Conservation (phyloP, 2,113 vertebrate species). For the Paraplagusia blochii region DNA sequence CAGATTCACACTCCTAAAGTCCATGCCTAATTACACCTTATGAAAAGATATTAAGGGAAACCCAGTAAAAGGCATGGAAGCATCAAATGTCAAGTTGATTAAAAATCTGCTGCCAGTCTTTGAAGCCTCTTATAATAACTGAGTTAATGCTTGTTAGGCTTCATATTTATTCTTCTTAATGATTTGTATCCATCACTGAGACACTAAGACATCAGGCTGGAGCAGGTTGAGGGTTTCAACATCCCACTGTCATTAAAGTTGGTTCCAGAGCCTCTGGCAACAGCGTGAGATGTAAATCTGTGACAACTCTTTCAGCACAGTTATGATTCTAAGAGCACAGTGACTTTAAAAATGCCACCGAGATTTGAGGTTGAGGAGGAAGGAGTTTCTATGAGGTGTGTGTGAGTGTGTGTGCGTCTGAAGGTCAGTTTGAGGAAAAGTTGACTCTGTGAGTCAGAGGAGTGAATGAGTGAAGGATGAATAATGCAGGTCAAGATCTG, state of each 20-base stretch:
- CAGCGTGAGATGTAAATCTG: constrained; percentile 14
- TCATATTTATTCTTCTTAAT: constrained; percentile 36
- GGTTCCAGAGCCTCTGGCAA: background rate
- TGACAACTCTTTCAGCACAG: constrained; percentile 48
- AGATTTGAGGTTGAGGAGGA: constrained; percentile 12
- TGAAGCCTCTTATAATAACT: constrained; percentile 31
- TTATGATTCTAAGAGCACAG: constrained; percentile 30
- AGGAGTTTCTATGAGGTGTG: constrained; percentile 45
- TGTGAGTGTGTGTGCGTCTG: constrained; percentile 33
- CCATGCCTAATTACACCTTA: constrained; percentile 51
- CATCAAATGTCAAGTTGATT: constrained; percentile 65
- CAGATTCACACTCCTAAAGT: constrained; percentile 35
- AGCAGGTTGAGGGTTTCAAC: background rate
- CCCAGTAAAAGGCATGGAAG: constrained; percentile 50
- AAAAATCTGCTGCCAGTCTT: constrained; percentile 42
- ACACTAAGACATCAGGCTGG: background rate
- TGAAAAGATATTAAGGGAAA: constrained; percentile 51
- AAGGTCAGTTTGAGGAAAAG: constrained; percentile 49
- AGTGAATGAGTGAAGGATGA: constrained; percentile 56
- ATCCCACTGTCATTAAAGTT: constrained; percentile 10
- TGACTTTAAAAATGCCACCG: constrained; percentile 17
- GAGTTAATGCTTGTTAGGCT: constrained; percentile 23
- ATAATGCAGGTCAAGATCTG: constrained; percentile 67
- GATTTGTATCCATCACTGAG: background rate
- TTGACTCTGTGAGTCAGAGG: constrained; percentile 37